Percentiles rank a stretch among this genome's conserved stretches.
These are phyloP conservation scores for Galaxea fascicularis DNA, from an alignment of 92 coral and sea anemone species.

Conservation along the genomic window DNA sequence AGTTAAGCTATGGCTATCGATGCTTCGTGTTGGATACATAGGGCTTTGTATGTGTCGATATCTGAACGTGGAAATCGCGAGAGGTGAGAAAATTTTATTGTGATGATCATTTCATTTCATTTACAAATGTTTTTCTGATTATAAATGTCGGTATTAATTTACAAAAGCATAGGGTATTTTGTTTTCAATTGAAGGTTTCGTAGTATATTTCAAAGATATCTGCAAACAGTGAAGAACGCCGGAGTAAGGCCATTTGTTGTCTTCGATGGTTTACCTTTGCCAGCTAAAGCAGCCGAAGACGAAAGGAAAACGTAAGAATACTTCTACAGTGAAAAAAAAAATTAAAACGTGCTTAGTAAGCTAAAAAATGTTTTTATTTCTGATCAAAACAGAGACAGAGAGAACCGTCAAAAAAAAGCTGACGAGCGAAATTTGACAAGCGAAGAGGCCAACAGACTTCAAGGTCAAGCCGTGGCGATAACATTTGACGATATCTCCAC, in stretches of 20 bases:
- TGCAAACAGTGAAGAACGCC: conserved; percentile 25
- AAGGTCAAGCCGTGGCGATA: conserved; percentile 54
- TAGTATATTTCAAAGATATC: conserved; percentile 12
- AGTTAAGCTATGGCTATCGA: conserved; percentile 55
- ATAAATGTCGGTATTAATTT: not conserved
- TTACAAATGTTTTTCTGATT: not conserved
- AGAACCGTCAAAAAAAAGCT: conserved; percentile 30
- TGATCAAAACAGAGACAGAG: conserved; percentile 23
- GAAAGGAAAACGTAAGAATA: conserved; percentile 33
- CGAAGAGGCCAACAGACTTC: conserved; percentile 36
- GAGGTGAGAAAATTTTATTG: conserved; percentile 50
- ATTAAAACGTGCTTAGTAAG: too few species aligned
- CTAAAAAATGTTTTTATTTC: not conserved
- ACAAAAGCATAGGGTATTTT: not conserved
- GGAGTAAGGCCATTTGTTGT: conserved; percentile 57
- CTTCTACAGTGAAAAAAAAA: too few species aligned
- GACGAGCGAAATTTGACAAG: not conserved
- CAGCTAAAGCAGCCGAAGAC: conserved; percentile 62
- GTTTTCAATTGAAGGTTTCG: conserved; percentile 24
- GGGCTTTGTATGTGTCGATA: conserved; percentile 26
- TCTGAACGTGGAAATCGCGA: conserved; percentile 27
- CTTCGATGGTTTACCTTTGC: conserved; percentile 65
- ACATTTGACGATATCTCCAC: conserved; percentile 43
- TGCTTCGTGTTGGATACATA: conserved; percentile 71
- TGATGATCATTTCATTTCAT: not conserved